Conservation (phyloP, 1,140 invertebrate genomes). For the Meloidogyne floridensis region DNA sequence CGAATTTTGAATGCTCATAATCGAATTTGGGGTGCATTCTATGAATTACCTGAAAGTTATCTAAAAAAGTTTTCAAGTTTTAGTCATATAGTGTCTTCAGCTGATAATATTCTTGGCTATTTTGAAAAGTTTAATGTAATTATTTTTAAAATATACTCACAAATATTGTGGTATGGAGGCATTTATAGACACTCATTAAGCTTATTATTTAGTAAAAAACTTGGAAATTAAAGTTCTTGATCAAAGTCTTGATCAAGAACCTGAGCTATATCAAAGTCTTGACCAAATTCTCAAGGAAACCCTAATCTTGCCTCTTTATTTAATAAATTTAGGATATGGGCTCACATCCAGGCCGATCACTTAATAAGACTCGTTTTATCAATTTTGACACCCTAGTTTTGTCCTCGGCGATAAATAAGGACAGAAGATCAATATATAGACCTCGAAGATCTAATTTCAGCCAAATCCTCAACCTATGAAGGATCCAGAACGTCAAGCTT, state of each 20-base stretch:
- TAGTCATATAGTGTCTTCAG: not conserved
- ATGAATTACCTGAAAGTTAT: not conserved
- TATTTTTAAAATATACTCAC: no score
- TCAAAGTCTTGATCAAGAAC: no score
- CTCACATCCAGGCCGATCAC: no score
- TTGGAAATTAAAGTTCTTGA: no score
- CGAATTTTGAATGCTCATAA: not conserved
- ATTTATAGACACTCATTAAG: no score
- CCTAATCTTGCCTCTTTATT: not conserved
- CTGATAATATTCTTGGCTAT: conserved; percentile 7
- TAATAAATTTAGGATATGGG: not conserved
- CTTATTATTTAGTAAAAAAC: no score
- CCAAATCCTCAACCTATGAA: not conserved
- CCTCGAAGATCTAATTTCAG: not conserved
- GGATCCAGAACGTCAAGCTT: not conserved
- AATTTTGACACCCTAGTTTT: no score
- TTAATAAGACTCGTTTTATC: not conserved
- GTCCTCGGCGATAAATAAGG: no score
- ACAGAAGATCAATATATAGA: no score
- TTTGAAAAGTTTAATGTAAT: not conserved
- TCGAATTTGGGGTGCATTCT: not conserved
- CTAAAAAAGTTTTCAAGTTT: not conserved
- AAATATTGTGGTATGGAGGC: no score
- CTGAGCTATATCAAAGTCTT: no score
- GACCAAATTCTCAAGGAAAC: no score